These are phyloP conservation scores for Alectura lathami DNA, from an alignment of 2,113 vertebrate genomes.

Conservation along the genomic window DNA sequence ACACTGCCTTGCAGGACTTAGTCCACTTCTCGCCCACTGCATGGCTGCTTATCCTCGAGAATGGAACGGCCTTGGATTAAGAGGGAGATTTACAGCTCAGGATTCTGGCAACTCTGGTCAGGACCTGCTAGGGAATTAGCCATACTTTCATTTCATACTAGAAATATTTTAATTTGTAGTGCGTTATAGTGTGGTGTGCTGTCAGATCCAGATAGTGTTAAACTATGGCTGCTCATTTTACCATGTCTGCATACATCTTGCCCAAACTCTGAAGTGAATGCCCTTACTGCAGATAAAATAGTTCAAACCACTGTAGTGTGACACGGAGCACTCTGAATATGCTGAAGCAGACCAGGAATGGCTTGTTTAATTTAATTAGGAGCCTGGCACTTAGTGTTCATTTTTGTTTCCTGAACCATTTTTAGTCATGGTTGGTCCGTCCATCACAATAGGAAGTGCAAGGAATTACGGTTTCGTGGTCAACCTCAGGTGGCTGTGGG, in stretches of 20 bases:
- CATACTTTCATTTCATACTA: not conserved
- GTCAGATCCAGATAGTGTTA: not conserved
- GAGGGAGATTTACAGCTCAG: not conserved
- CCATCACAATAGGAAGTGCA: not conserved
- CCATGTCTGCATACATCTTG: rapidly evolving
- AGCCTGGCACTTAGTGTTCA: not conserved
- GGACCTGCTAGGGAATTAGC: not conserved
- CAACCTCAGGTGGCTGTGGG: rapidly evolving
- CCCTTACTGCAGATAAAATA: not conserved
- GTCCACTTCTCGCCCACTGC: not conserved
- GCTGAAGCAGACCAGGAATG: not conserved
- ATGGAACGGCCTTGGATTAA: not conserved
- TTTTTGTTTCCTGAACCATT: not conserved
- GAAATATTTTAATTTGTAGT: not conserved
- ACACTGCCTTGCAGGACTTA: not conserved
- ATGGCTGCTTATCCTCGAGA: rapidly evolving
- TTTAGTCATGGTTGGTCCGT: not conserved
- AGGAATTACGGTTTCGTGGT: not conserved
- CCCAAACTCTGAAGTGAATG: not conserved
- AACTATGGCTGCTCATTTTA: not conserved
- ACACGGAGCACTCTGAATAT: not conserved
- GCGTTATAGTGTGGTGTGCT: not conserved
- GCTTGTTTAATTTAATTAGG: constrained; percentile 9
- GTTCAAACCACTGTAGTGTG: not conserved
- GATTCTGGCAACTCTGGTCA: not conserved